These are phyloP conservation scores for Gopherus evgoodei DNA, from an alignment of 2,113 vertebrate genomes.

Conservation along the genomic window DNA sequence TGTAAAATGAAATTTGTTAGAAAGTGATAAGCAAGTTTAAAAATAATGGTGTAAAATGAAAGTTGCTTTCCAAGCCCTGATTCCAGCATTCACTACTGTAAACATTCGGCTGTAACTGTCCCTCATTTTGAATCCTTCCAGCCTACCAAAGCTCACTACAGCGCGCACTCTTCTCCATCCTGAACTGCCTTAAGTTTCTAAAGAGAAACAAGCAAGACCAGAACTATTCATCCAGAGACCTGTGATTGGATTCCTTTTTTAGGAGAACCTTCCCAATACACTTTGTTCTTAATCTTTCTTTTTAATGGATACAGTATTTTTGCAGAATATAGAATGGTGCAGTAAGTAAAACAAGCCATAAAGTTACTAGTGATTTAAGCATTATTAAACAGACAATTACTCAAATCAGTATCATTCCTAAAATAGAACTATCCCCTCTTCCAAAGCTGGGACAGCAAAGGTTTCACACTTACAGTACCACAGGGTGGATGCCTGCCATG, in stretches of 20 bases:
- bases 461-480: neutral
- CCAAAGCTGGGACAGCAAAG: neutral
- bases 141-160: neutral
- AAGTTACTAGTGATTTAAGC: neutral
- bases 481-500: neutral
- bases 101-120: neutral
- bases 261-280: neutral
- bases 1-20: neutral
- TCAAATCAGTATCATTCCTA: neutral
- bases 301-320: neutral
- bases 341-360: neutral
- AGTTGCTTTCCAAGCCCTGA: neutral
- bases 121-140: neutral
- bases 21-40: neutral
- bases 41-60: neutral
- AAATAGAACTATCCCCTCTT: neutral
- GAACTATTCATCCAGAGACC: neutral
- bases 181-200: neutral
- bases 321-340: neutral
- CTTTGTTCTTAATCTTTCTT: neutral
- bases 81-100: neutral
- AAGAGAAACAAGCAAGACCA: neutral
- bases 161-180: neutral
- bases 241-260: neutral
- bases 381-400: neutral